Evolutionary conservation across 2,888 invertebrate genomes (phyloP), one percentile per base, ranked within the genome.

Genomic region (Dolichopus griseipennis): DNA sequence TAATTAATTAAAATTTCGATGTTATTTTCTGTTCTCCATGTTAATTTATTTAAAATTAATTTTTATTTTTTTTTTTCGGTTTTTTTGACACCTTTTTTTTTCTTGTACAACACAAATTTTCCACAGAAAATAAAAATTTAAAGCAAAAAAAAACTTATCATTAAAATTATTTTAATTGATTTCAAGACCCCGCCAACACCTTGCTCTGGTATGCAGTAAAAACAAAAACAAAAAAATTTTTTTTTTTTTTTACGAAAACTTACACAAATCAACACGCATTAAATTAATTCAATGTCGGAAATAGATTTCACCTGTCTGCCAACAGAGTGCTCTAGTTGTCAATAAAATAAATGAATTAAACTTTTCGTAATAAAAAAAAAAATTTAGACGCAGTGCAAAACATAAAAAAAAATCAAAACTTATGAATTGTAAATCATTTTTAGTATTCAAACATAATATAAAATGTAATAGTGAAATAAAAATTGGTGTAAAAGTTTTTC

Each of bases 161-260:
- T 15, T 52, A 52, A 52, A 52, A 52, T 52, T 52, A 52, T 52
- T 52, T 52, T 52, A 52, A 52, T 52, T 52, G 52, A 52, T 52
- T 52, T 52, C 15, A 52, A 52, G 52, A 52, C 2, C 2, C 27
- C 27, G 27, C 27, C 27, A 27, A 27, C 52, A 52, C 52, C 52
- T 52, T 52, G 52, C 52, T 52, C 52, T 52, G 52, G 52, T 52
- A 52, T 52, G 52, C 52, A 15, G 18, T 18, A 52, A 52, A 52
- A 52, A 18, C 2, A 52, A 52, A 52, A 18, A n/a, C 15, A 52
- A 7, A 52, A 52, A 8, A 10, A 37, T 37, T 37, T 37, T 10
- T 8, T 37, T 37, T n/a, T n/a, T n/a, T n/a, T n/a, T n/a, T n/a
- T n/a, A n/a, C n/a, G n/a, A n/a, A n/a, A n/a, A n/a, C n/a, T n/a